Percentiles rank a stretch among this genome's conserved stretches.
Evolutionary conservation across 1,140 invertebrate genomes (phyloP).

Genomic region (Bombus waltoni): DNA sequence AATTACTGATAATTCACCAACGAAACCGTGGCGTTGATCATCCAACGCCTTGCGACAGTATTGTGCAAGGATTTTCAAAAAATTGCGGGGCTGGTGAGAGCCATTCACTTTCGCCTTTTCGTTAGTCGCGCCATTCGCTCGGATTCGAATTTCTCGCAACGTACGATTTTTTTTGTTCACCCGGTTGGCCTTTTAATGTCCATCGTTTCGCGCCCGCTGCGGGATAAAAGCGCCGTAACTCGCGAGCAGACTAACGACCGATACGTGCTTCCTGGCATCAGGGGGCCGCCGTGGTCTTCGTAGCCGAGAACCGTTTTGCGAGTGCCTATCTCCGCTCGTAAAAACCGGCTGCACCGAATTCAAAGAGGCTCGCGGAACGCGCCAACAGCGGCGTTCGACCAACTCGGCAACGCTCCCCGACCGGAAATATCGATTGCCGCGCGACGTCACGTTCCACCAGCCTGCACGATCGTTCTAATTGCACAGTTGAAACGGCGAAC

Average conservation of each 20-base stretch:
- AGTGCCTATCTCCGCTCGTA: neutral
- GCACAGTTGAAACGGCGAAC: neutral
- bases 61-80: too few relatives aligned
- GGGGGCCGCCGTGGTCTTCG: neutral
- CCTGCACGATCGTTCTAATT: neutral
- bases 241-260: slow-evolving; percentile 13
- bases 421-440: neutral
- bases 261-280: slow-evolving; percentile 29
- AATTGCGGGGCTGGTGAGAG: too few relatives aligned
- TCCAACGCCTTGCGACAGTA: too few relatives aligned
- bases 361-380: neutral
- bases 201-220: neutral
- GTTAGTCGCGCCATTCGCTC: neutral
- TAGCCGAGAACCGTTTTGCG: slow-evolving; percentile 17
- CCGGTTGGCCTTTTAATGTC: slow-evolving; percentile 18
- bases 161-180: neutral
- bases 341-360: neutral
- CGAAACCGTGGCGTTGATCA: too few relatives aligned
- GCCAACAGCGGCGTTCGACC: too few relatives aligned
- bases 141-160: neutral
- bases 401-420: neutral
- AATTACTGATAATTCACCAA: too few relatives aligned
- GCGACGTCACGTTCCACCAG: neutral
- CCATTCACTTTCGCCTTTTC: neutral
- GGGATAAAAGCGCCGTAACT: slow-evolving; percentile 22